Evolutionary conservation across 1,140 invertebrate species (phyloP).

Genomic region (Plutomurus gul): DNA sequence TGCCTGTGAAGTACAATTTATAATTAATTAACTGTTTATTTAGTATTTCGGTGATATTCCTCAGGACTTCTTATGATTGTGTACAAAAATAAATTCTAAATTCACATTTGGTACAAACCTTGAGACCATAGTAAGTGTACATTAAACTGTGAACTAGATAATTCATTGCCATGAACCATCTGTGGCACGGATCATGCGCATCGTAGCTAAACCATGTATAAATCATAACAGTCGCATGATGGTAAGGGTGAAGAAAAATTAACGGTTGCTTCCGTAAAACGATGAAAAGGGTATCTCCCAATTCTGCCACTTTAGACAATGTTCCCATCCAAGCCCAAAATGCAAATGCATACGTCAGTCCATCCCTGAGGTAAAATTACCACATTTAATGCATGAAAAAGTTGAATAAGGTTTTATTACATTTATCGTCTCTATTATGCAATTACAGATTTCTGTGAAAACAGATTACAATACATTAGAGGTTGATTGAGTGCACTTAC

Average conservation of each 20-base stretch:
- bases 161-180: slow-evolving; percentile 79
- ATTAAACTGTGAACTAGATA: slow-evolving; percentile 96
- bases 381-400: neutral
- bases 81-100: too few species aligned
- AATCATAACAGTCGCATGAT: slow-evolving; percentile 34
- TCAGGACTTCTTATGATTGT: too few species aligned
- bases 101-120: slow-evolving; percentile 23
- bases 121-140: slow-evolving; percentile 62
- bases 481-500: too few species aligned
- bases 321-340: slow-evolving; percentile 43
- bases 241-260: slow-evolving; percentile 46
- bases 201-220: slow-evolving; percentile 43
- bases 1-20: neutral
- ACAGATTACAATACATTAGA: neutral
- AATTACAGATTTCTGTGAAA: neutral
- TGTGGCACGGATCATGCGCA: slow-evolving; percentile 37
- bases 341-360: slow-evolving; percentile 38
- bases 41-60: too few species aligned
- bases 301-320: slow-evolving; percentile 41
- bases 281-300: slow-evolving; percentile 48
- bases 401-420: too few species aligned
- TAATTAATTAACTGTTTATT: neutral
- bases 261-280: slow-evolving; percentile 45
- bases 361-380: slow-evolving; percentile 18
- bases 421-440: neutral